Base-by-base conservation (phyloP, 2,888 invertebrate genomes). In the Seira musarum region DNA sequence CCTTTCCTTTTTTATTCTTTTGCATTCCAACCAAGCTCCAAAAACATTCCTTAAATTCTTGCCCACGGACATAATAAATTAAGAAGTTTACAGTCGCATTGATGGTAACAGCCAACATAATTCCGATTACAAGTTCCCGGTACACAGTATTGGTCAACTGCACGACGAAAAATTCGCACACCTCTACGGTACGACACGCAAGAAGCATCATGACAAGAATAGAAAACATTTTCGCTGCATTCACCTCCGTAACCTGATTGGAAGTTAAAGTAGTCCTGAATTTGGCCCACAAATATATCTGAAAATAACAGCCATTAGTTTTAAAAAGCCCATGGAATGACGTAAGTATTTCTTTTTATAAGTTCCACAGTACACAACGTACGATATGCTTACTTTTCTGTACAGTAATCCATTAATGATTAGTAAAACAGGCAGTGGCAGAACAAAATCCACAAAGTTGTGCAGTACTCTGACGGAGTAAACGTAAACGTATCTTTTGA, bases 141-240 rank as follows among this genome's bases (percentile, higher is more conserved):
- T 70, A 66, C 25, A 24, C 64, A 0, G 8, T 60, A n/a, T 17
- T 6, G 1, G 68, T 64, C 15, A 40, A 17, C 15, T 61, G 22
- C 0, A 22, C 30, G 1, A 69, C 15, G 35, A 70, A 24, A 13
- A 35, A 64, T 21, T 65, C 65, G 24, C 69, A 65, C 1, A 70
- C 53, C 1, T 64, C 64, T 49, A 64, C 53, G 6, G 22, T 24
- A 17, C 70, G 77, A 53, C 65, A 77, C 0, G 60, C 22, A 6
- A 77, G 60, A 1, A 77, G 40, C 1, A 25, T 13, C 10, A 77
- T 0, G 0, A 53, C 77, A 17, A 77, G 13, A 6, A 69, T 24
- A 1, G 70, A 70, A 49, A 77, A 70, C 77, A 77, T 70, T 70
- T 77, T 77, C 10, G 70, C 70, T n/a, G 77, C 64, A 10, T 77